These are phyloP conservation scores for Nesometra sesokonis DNA, from an alignment of 35 echinoderm and acorn worm genomes.

Conservation along the genomic window DNA sequence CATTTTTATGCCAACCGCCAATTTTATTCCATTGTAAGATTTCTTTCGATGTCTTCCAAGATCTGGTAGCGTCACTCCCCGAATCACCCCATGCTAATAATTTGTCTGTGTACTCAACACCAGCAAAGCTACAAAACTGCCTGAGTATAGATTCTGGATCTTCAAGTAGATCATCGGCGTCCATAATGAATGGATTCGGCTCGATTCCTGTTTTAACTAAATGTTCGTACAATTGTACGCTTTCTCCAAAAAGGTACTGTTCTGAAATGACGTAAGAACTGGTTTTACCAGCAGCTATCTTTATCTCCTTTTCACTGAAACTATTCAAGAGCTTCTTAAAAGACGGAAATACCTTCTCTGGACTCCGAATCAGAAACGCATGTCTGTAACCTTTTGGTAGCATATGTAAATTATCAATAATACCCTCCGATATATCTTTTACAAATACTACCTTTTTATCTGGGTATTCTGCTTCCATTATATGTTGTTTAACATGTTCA, in stretches of 20 bases:
- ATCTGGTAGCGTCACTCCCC: background rate
- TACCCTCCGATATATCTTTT: conserved; percentile 19
- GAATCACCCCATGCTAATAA: conserved; percentile 32
- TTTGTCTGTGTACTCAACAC: conserved; percentile 24
- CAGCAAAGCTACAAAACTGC: conserved; percentile 25
- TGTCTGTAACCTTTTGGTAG: background rate
- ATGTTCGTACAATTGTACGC: conserved; percentile 23
- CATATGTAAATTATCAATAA: background rate
- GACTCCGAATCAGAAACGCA: background rate
- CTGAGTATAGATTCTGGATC: conserved; percentile 14
- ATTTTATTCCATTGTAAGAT: background rate
- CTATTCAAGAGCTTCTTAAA: background rate
- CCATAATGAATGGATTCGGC: conserved; percentile 20
- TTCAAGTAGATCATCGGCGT: conserved; percentile 37
- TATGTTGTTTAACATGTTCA: background rate
- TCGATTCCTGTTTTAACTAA: conserved; percentile 21
- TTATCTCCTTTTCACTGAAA: background rate
- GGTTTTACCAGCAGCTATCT: background rate
- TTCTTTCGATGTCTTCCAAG: conserved; percentile 16
- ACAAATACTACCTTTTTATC: conserved; percentile 12
- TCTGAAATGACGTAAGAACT: background rate
- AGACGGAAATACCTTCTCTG: background rate
- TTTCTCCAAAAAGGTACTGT: background rate
- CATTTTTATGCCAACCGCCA: conserved; percentile 11
- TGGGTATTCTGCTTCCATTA: background rate